phyloP scores from a whole-genome alignment of 2,113 vertebrate genomes.

The Sebastes fasciatus region DNA sequence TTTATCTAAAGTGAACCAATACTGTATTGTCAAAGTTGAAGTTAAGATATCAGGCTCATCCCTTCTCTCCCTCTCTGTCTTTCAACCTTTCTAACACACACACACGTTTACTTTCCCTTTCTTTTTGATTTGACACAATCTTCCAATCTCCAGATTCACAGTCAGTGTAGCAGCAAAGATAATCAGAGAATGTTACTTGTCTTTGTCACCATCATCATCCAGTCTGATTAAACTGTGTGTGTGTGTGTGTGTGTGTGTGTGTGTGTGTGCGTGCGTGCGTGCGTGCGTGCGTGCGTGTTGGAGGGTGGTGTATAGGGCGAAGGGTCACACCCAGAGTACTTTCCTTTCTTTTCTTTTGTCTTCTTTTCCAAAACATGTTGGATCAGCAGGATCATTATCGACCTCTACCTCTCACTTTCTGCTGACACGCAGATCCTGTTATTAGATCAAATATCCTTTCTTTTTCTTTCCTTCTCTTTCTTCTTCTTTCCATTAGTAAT shows the following conservation, averaged over 20 bases:
- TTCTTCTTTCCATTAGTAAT: neutral
- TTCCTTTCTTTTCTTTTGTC: too few relatives aligned
- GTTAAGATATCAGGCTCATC: too few relatives aligned
- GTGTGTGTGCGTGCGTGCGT: neutral
- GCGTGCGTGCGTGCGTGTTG: neutral
- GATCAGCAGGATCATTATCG: constrained; percentile 21
- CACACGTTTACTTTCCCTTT: too few relatives aligned
- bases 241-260: neutral
- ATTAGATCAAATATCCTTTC: neutral
- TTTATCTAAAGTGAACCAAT: too few relatives aligned
- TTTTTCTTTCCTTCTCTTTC: neutral
- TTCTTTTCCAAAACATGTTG: neutral
- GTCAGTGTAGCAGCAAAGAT: neutral
- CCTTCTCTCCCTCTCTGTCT: too few relatives aligned
- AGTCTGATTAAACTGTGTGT: neutral
- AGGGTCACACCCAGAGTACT: too few relatives aligned
- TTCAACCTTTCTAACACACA: too few relatives aligned
- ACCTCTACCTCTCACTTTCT: neutral
- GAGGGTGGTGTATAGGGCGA: too few relatives aligned
- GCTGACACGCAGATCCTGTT: neutral
- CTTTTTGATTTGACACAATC: too few relatives aligned
- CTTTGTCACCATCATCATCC: neutral
- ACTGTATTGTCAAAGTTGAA: too few relatives aligned
- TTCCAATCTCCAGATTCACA: neutral
- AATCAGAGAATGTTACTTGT: neutral